A percentile compares a stretch with the other conserved stretches of the same genome.
Conservation (phyloP, 2,797 vertebrate genomes). For the Zalophus californianus region DNA sequence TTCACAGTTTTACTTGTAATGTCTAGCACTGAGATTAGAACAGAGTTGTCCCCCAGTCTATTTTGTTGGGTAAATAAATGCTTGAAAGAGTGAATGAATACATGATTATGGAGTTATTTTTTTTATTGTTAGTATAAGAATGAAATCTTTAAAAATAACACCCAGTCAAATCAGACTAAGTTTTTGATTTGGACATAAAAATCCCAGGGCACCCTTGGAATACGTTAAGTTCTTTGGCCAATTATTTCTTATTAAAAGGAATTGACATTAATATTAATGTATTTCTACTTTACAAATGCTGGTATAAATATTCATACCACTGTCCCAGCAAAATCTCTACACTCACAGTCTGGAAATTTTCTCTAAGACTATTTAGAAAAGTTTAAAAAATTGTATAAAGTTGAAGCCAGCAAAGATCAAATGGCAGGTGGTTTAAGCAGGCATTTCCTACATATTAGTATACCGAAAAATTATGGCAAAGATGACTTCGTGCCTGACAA, state of each 20-base stretch:
- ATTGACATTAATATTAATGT: background rate
- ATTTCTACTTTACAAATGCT: background rate
- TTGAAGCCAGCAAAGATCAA: background rate
- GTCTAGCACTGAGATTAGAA: background rate
- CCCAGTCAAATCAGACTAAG: background rate
- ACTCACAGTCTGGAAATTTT: background rate
- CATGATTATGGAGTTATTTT: background rate
- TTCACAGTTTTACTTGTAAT: background rate
- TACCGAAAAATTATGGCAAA: background rate
- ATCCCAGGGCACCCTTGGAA: background rate
- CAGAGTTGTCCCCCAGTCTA: background rate
- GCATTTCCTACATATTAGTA: background rate
- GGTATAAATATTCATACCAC: background rate
- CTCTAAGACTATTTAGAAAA: background rate
- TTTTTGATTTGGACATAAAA: background rate
- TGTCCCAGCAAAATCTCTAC: background rate
- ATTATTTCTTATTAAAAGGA: background rate
- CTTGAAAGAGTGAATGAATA: background rate
- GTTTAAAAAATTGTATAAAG: background rate
- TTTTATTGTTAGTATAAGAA: background rate
- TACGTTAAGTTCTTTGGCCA: background rate
- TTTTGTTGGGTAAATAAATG: background rate
- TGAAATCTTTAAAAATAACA: background rate
- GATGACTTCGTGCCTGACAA: background rate
- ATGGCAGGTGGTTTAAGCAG: background rate